These are phyloP conservation scores for Cydia pomonella DNA, from an alignment of 1,140 invertebrate genomes.

Conservation along the genomic window DNA sequence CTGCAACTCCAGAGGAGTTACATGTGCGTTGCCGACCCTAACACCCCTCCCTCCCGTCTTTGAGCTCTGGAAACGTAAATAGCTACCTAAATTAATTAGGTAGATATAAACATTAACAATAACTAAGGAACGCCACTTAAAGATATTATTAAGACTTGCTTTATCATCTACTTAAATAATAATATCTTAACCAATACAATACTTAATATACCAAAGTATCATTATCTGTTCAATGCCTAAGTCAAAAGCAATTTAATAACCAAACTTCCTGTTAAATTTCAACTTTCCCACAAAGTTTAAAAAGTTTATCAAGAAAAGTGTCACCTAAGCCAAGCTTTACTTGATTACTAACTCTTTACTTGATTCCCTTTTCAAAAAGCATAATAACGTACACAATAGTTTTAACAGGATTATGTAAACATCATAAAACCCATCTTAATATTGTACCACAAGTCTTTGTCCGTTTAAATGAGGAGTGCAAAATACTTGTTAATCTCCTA, in stretches of 20 bases:
- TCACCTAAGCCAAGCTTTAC: slow-evolving; percentile 22
- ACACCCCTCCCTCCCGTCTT: too few species aligned
- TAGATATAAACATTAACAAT: too few species aligned
- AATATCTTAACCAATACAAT: too few species aligned
- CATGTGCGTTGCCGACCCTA: too few species aligned
- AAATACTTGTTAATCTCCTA: neutral
- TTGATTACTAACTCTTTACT: neutral
- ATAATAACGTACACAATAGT: slow-evolving; percentile 11
- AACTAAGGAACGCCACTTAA: too few species aligned
- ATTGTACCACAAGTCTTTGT: neutral
- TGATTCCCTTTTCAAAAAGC: slow-evolving; percentile 1
- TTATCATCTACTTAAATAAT: too few species aligned
- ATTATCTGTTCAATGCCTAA: neutral
- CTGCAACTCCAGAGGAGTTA: too few species aligned
- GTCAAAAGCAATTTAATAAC: neutral
- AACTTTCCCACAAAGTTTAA: slow-evolving; percentile 3
- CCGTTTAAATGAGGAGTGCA: neutral
- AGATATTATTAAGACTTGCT: too few species aligned
- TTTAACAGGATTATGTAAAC: slow-evolving; percentile 17
- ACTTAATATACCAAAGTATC: too few species aligned
- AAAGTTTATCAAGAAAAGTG: slow-evolving; percentile 22
- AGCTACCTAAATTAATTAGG: too few species aligned
- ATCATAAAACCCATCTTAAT: slow-evolving; percentile 3
- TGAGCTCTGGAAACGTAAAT: too few species aligned
- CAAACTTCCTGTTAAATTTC: slow-evolving; percentile 1